Base-by-base conservation (phyloP, 2,113 vertebrate genomes). In the Cettia cetti region DNA sequence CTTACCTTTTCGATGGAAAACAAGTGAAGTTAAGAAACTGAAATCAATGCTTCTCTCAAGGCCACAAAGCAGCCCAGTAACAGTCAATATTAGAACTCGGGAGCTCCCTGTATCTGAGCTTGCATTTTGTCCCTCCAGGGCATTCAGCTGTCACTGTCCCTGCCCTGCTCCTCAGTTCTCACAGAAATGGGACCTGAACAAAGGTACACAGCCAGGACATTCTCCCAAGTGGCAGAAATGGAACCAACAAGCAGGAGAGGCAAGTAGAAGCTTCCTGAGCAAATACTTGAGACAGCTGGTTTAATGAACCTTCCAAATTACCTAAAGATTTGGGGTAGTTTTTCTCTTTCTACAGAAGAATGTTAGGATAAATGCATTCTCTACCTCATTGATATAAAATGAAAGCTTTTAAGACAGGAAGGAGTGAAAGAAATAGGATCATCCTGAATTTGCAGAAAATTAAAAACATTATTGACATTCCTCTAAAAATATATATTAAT, bases 371-470 rank as follows among this genome's bases (percentile, higher is more conserved):
- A 90, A 56, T 2, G 8, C 54, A 47, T 20, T 71, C 33, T 8
- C 50, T 30, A 6, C 27, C 57, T 56, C 42, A 27, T 0, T 13
- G n/a, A n/a, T n/a, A n/a, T n/a, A n/a, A n/a, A n/a, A n/a, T n/a
- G n/a, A n/a, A n/a, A n/a, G n/a, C n/a, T n/a, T n/a, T n/a, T n/a
- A n/a, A n/a, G n/a, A n/a, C n/a, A n/a, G n/a, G n/a, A n/a, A n/a
- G n/a, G n/a, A n/a, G n/a, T n/a, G n/a, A n/a, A n/a, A n/a, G n/a
- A n/a, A n/a, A n/a, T n/a, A n/a, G n/a, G n/a, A n/a, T n/a, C n/a
- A n/a, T n/a, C n/a, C n/a, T n/a, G n/a, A n/a, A n/a, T n/a, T n/a
- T n/a, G n/a, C n/a, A n/a, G n/a, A n/a, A n/a, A n/a, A n/a, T n/a
- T n/a, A n/a, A n/a, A n/a, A n/a, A n/a, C n/a, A n/a, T n/a, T n/a